Evolutionary conservation across 2,113 vertebrate genomes (phyloP).

Genomic region (Pedetes capensis): DNA sequence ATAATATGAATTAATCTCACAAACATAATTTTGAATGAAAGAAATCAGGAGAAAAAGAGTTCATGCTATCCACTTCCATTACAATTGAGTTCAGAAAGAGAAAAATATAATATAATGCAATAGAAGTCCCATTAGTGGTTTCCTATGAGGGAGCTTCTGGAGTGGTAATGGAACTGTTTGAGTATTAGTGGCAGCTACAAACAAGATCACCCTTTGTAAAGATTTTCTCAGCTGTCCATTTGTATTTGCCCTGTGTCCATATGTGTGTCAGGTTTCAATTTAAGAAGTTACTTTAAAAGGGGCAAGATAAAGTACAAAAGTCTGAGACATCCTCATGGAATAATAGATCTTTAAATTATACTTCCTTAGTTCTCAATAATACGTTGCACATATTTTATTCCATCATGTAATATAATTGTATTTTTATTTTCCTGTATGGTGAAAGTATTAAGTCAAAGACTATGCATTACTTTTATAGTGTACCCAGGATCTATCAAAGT

Average conservation of each 20-base stretch:
- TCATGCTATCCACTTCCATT: neutral
- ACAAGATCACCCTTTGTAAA: neutral
- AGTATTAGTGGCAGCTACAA: neutral
- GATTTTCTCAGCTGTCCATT: neutral
- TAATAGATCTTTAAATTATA: neutral
- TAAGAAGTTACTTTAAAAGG: neutral
- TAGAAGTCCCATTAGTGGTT: neutral
- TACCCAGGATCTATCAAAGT: neutral
- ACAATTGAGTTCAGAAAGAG: neutral
- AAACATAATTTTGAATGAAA: neutral
- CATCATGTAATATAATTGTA: neutral
- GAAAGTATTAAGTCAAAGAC: neutral
- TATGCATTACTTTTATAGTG: neutral
- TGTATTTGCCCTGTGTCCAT: neutral
- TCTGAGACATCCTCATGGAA: neutral
- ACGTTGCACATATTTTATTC: neutral
- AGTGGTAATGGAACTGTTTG: neutral
- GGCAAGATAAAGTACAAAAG: neutral
- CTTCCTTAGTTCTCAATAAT: neutral
- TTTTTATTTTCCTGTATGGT: neutral
- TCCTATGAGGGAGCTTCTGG: neutral
- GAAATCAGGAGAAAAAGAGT: neutral
- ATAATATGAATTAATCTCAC: neutral
- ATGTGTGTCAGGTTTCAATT: neutral
- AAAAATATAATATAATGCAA: neutral